Conservation (phyloP, 2,797 vertebrate species). For the Octomys mimax region DNA sequence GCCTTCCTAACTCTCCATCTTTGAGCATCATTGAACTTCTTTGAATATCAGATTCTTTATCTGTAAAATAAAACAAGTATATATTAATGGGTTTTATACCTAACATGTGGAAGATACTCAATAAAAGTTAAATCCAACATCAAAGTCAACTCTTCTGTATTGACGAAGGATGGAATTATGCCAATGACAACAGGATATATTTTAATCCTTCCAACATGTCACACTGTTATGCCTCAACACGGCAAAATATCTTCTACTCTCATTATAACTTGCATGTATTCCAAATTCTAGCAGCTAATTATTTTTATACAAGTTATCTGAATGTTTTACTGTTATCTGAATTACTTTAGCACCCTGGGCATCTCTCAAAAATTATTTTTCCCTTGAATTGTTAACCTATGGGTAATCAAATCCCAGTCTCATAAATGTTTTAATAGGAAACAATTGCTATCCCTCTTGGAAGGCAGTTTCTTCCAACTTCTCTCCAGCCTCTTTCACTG, state of each 20-base stretch:
- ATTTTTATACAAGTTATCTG: constrained; percentile 56
- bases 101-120: background rate
- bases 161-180: constrained; percentile 26
- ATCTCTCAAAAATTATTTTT: constrained; percentile 70
- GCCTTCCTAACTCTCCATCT: background rate
- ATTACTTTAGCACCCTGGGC: constrained; percentile 62
- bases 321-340: constrained; percentile 47
- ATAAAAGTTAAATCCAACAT: constrained; percentile 64
- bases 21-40: background rate
- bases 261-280: constrained; percentile 62
- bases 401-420: constrained; percentile 73
- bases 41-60: constrained; percentile 13
- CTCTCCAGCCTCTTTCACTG: constrained; percentile 76
- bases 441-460: constrained; percentile 60
- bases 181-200: constrained; percentile 59
- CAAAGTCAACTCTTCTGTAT: constrained; percentile 49
- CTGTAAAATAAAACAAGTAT: constrained; percentile 20
- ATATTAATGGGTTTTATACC: background rate
- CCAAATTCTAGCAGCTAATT: constrained; percentile 67
- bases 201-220: constrained; percentile 60
- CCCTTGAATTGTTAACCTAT: constrained; percentile 73
- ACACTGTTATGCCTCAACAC: constrained; percentile 26
- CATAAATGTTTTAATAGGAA: constrained; percentile 80
- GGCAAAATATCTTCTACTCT: constrained; percentile 59
- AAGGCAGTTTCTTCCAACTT: constrained; percentile 71